Base-by-base conservation (phyloP, 2,888 invertebrate species). In the Chouioia cunea region DNA sequence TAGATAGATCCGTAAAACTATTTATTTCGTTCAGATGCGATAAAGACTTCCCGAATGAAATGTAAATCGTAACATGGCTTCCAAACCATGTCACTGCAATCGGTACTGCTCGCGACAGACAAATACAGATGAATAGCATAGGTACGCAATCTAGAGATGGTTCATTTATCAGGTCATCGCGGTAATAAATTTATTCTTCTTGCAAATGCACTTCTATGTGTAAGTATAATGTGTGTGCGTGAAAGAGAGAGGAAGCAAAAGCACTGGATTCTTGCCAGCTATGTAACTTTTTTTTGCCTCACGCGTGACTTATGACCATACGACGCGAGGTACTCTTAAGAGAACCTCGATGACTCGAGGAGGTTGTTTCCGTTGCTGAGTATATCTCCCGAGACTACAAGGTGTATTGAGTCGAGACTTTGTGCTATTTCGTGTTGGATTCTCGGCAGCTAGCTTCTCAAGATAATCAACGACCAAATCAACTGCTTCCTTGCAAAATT, bases 171-270 rank as follows among this genome's bases (percentile, higher is more conserved):
- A 77, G 78, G 77, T 78, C 77, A 77, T 77, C 76, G 73, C 71
- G 72, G 76, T 77, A 77, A 78, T 80, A 80, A 80, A 80, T 79
- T 80, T 77, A 78, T 79, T 76, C 76, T 73, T 72, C 75, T 78
- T 77, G 77, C 77, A 78, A 65, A 79, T 78, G 77, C 76, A 75
- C n/a, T n/a, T n/a, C n/a, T n/a, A n/a, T n/a, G 77, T 27, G 27
- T 27, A 27, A 6, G 27, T 3, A 27, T 27, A 27, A 27, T 4
- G 27, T 4, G 6, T n/a, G n/a, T n/a, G 36, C 1, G 36, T 1
- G 36, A 36, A 12, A 6, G 36, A 36, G 36, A 36, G 36, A 36
- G 36, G 77, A 75, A 74, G 76, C 76, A 74, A 76, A 75, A 76
- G 71, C 74, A 68, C 76, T 80, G 80, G 80, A 79, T 60, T 53